Percentiles rank a stretch among this genome's conserved stretches.
Evolutionary conservation across 2,888 invertebrate genomes (phyloP).

Genomic region (Sesia bembeciformis): DNA sequence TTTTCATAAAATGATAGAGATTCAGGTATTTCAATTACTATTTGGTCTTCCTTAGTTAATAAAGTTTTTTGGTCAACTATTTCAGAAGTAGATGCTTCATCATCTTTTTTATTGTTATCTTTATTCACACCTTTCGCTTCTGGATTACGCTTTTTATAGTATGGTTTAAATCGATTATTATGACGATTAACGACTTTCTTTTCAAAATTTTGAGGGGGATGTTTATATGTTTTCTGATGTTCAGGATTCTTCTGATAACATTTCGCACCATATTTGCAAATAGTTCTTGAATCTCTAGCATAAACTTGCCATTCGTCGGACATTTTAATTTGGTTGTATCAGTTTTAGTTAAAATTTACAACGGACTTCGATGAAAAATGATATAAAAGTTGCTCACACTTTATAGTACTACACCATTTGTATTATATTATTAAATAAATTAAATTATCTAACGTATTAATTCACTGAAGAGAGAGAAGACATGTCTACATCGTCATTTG

Average conservation of each 20-base stretch:
- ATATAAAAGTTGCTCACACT: no score
- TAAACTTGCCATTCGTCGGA: constrained; percentile 49
- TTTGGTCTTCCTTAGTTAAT: no score
- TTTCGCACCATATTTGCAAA: constrained; percentile 84
- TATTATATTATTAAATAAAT: no score
- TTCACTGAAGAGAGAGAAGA: no score
- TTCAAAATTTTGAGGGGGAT: constrained; percentile 71
- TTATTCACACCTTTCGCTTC: neutral
- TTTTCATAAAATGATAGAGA: constrained; percentile 49
- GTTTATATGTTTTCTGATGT: constrained; percentile 84
- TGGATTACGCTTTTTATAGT: constrained; percentile 12
- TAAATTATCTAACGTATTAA: no score
- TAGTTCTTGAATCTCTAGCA: constrained; percentile 57
- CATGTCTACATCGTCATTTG: no score
- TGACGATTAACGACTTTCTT: constrained; percentile 19
- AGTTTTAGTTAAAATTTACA: no score
- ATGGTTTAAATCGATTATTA: constrained; percentile 29
- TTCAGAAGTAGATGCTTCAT: neutral
- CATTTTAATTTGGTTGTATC: constrained; percentile 23
- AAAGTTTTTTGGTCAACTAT: no score
- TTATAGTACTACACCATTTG: no score
- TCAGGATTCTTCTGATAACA: constrained; percentile 88
- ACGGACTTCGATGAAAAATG: no score
- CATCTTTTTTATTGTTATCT: neutral
- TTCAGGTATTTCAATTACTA: constrained; percentile 21